A percentile compares a stretch with the other conserved stretches of the same genome.
phyloP scores from a whole-genome alignment of 2,888 invertebrate genomes.

The Didymodactylos carnosus region DNA sequence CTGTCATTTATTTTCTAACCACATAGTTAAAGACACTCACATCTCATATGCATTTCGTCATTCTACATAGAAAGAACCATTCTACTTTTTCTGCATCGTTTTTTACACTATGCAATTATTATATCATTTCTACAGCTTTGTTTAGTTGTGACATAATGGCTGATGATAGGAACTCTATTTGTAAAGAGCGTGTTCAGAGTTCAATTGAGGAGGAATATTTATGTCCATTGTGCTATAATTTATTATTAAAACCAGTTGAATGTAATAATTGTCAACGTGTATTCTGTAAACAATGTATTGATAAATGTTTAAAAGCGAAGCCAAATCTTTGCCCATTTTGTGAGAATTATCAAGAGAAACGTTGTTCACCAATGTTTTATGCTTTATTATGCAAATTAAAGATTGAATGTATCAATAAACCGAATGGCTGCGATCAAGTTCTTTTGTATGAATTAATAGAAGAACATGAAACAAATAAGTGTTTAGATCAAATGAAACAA shows the following conservation, averaged over 20 bases:
- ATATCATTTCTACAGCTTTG: too few relatives aligned
- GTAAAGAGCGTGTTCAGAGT: neutral
- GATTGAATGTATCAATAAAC: neutral
- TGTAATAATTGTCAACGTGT: neutral
- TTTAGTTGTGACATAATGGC: too few relatives aligned
- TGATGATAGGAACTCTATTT: too few relatives aligned
- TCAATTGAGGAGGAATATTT: neutral
- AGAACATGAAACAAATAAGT: neutral
- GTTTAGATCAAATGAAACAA: neutral
- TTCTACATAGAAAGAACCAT: too few relatives aligned
- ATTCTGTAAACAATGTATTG: neutral
- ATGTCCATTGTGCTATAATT: neutral
- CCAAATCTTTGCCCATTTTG: neutral
- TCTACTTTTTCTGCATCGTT: too few relatives aligned
- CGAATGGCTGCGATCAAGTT: neutral
- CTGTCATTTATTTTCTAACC: too few relatives aligned
- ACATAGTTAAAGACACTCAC: too few relatives aligned
- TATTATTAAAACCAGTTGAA: neutral
- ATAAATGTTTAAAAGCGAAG: neutral
- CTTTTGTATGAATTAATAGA: neutral
- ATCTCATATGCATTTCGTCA: too few relatives aligned
- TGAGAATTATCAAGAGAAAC: neutral
- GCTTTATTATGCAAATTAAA: neutral
- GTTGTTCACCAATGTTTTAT: neutral
- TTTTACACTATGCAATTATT: too few relatives aligned